A percentile compares a stretch with the other conserved stretches of the same genome.
phyloP scores from a whole-genome alignment of 1,140 invertebrate species.

The honey bee (Apis mellifera) region DNA sequence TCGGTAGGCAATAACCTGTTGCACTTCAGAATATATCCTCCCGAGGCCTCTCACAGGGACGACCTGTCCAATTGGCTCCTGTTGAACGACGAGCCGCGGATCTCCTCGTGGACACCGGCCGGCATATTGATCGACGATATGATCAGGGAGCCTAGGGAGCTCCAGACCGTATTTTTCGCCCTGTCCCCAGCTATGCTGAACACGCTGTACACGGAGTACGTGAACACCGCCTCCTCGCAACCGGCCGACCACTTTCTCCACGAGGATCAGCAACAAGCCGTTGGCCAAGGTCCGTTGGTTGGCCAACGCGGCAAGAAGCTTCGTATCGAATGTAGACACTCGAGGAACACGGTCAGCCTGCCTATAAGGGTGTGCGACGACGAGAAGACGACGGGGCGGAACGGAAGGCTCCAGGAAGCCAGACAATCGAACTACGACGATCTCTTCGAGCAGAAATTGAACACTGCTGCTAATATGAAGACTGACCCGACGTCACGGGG shows the following conservation, averaged over 20 bases:
- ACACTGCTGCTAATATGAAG: slow-evolving; percentile 53
- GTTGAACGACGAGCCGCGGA: slow-evolving; percentile 51
- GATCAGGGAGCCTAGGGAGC: slow-evolving; percentile 54
- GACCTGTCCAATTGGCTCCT: slow-evolving; percentile 63
- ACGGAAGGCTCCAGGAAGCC: slow-evolving; percentile 43
- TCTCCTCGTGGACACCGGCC: slow-evolving; percentile 53
- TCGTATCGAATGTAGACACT: slow-evolving; percentile 50
- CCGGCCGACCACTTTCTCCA: slow-evolving; percentile 15
- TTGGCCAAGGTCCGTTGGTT: neutral
- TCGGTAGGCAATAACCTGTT: slow-evolving; percentile 62
- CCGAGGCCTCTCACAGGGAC: slow-evolving; percentile 51
- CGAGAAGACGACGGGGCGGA: slow-evolving; percentile 28
- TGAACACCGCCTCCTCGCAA: slow-evolving; percentile 1
- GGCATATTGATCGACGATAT: slow-evolving; percentile 63
- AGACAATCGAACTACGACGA: slow-evolving; percentile 60
- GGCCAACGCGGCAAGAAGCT: slow-evolving; percentile 51
- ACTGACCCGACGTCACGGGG: slow-evolving; percentile 43
- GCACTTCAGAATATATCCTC: slow-evolving; percentile 58
- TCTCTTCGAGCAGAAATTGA: slow-evolving; percentile 55
- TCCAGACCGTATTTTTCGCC: slow-evolving; percentile 56
- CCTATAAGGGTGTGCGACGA: slow-evolving; percentile 58
- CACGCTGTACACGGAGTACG: slow-evolving; percentile 50
- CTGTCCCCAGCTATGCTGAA: slow-evolving; percentile 58
- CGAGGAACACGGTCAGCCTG: slow-evolving; percentile 56
- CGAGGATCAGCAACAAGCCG: neutral